Evolutionary conservation across 2,113 vertebrate species (phyloP).

Genomic region (Eleginops maclovinus): DNA sequence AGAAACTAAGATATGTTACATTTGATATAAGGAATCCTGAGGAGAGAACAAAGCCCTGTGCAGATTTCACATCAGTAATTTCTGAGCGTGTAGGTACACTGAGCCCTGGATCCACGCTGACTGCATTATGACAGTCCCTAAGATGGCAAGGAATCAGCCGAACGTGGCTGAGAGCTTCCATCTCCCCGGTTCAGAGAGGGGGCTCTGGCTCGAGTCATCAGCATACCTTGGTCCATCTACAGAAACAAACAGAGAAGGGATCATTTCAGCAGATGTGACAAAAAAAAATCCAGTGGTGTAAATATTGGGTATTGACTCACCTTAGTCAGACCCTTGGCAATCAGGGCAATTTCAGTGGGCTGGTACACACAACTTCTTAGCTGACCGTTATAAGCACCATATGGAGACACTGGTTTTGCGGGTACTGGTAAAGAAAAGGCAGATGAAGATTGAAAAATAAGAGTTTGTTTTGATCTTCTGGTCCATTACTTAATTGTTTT

Average conservation of each 20-base stretch:
- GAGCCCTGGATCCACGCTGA: constrained; percentile 2
- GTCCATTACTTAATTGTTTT: neutral
- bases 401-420: constrained; percentile 87
- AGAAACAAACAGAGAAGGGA: neutral
- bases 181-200: constrained; percentile 77
- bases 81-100: neutral
- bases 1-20: constrained; percentile 6
- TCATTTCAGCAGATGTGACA: neutral
- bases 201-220: constrained; percentile 84
- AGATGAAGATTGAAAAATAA: neutral
- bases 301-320: constrained; percentile 41
- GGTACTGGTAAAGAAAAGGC: constrained; percentile 61
- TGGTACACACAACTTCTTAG: constrained; percentile 90
- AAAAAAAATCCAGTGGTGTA: too few relatives aligned
- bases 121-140: constrained; percentile 23
- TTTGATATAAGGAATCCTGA: constrained; percentile 2
- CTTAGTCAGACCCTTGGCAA: constrained; percentile 87
- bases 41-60: neutral
- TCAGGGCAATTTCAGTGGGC: constrained; percentile 93
- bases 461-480: neutral
- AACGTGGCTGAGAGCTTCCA: constrained; percentile 81
- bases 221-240: constrained; percentile 82
- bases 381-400: constrained; percentile 88
- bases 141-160: constrained; percentile 75
- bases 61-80: neutral